A percentile compares a stretch with the other conserved stretches of the same genome.
phyloP scores from a whole-genome alignment of 2,113 vertebrate species.

The Lathamus discolor region DNA sequence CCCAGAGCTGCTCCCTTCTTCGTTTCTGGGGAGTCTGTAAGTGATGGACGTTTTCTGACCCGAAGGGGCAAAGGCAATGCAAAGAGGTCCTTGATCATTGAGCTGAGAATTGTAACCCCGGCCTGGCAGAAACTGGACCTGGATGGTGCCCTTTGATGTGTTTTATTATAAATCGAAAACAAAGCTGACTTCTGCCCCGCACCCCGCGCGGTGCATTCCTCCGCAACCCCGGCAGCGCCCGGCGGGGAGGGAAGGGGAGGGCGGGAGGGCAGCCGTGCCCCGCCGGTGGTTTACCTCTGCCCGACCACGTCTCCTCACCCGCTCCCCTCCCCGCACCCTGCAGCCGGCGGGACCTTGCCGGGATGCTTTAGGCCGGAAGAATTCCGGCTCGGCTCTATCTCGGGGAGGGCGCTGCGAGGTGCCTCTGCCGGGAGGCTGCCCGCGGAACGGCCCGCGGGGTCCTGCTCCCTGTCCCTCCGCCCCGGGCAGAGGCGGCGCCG shows the following conservation, averaged over 20 bases:
- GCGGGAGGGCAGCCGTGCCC: background rate
- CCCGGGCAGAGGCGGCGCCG: background rate
- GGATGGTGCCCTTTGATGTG: constrained; percentile 82
- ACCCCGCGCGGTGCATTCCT: constrained; percentile 73
- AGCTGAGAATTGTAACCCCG: constrained; percentile 76
- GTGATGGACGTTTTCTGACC: constrained; percentile 84
- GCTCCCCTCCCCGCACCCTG: background rate
- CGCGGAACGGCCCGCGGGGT: background rate
- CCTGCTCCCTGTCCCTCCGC: background rate
- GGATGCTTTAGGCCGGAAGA: background rate
- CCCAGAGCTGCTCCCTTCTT: constrained; percentile 34
- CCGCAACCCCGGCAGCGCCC: constrained; percentile 20
- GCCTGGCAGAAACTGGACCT: constrained; percentile 75
- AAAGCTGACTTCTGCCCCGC: constrained; percentile 80
- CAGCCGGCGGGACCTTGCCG: background rate
- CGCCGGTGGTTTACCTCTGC: background rate
- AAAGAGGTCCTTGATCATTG: constrained; percentile 83
- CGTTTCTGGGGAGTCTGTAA: constrained; percentile 58
- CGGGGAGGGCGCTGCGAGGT: background rate
- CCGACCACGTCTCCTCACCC: background rate
- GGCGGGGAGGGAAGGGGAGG: background rate
- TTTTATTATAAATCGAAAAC: constrained; percentile 79
- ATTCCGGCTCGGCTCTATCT: background rate
- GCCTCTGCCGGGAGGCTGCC: background rate
- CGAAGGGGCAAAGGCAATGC: constrained; percentile 71